Base-by-base conservation (phyloP, 2,113 vertebrate genomes). In the Antigone vipio region DNA sequence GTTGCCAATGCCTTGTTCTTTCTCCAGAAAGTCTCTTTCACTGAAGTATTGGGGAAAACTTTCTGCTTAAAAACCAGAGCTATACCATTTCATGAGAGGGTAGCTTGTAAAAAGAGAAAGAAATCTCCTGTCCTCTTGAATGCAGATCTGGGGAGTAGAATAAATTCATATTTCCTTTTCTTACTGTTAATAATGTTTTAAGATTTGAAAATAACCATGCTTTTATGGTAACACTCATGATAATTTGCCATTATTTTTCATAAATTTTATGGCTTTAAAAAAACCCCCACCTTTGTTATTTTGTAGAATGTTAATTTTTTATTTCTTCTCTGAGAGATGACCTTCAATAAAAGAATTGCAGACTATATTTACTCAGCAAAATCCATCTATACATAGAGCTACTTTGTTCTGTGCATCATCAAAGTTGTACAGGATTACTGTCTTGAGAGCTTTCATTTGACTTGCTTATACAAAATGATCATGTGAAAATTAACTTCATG, bases 291-390 rank as follows among this genome's bases (percentile, higher is more conserved):
- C 6, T 35, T 53, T 22, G 1, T 16, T 20, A 23, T 38, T 66
- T 71, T 71, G 12, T n/a, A 63, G 9, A 6, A 21, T 64, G 6
- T 34, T n/a, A 9, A 7, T 20, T 6, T 93, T 77, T 45, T 4
- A 20, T 89, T 89, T 84, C 6, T 81, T 78, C 35, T 77, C 20
- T 44, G 12, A 59, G 4, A 5, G 2, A 47, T 50, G n/a, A 63
- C 16, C 5, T 42, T 74, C 29, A 75, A 38, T 22, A 38, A 82
- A 85, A 50, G 20, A 90, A 27, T n/a, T 72, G 14, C 17, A 52
- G 21, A 34, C 4, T 55, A n/a, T 14, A 3, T 63, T 72, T 62
- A 45, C 9, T 55, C 3, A 0, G 0, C 34, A 63, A 86, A 87
- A 53, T 55, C 35, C 45, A 23, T 22, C 8, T 35, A 21, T 30